phyloP scores from a whole-genome alignment of 2,797 vertebrate species.

The Aulostomus chinensis region DNA sequence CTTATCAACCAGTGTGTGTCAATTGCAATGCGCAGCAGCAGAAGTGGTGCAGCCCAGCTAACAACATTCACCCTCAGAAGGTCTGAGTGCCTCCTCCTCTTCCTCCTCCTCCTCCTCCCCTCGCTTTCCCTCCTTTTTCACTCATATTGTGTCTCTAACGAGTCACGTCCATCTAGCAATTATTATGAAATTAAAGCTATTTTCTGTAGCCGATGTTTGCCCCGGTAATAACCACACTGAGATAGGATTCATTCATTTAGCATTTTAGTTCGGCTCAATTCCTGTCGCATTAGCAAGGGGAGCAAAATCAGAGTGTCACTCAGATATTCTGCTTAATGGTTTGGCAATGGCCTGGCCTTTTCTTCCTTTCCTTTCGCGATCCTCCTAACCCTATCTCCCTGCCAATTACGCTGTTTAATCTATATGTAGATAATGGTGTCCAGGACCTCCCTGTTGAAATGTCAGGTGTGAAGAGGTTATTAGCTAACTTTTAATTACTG shows the following conservation, averaged over 20 bases:
- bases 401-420: conserved; percentile 98
- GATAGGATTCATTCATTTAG: conserved; percentile 82
- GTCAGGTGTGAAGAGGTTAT: conserved; percentile 95
- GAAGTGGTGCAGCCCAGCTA: conserved; percentile 27
- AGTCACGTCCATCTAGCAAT: conserved; percentile 78
- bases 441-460: conserved; percentile 93
- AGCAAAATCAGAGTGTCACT: conserved; percentile 91
- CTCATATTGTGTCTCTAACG: conserved; percentile 69
- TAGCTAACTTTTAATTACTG: conserved; percentile 98
- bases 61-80: conserved; percentile 28
- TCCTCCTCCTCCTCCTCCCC: background rate
- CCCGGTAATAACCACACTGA: conserved; percentile 74
- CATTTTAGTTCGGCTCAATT: conserved; percentile 88
- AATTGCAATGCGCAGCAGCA: conserved; percentile 37
- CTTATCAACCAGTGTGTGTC: conserved; percentile 33
- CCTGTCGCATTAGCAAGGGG: conserved; percentile 87
- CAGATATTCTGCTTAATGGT: conserved; percentile 83
- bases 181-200: conserved; percentile 83
- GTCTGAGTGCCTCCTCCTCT: conserved; percentile 18
- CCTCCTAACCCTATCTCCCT: conserved; percentile 90
- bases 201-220: conserved; percentile 76
- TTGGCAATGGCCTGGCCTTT: conserved; percentile 78
- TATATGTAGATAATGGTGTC: conserved; percentile 98
- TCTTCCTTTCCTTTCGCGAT: conserved; percentile 74
- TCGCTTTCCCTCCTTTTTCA: conserved; percentile 10